Percentiles rank a stretch among this genome's conserved stretches.
Conservation (phyloP, 2,888 invertebrate genomes). For the Lithophane ornitopus region DNA sequence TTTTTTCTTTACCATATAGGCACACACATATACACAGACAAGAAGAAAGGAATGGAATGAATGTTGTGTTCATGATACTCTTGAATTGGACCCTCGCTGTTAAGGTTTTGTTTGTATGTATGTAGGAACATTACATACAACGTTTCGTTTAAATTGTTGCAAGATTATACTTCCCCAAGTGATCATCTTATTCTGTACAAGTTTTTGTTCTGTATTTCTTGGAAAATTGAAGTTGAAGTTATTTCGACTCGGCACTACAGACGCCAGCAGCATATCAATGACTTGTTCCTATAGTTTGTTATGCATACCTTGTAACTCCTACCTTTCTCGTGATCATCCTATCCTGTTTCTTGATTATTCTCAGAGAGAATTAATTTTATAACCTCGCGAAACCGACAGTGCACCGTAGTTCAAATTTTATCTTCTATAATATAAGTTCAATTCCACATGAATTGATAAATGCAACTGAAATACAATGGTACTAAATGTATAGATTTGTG, state of each 20-base stretch:
- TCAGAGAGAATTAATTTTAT: constrained; percentile 49
- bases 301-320: constrained; percentile 74
- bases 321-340: constrained; percentile 74
- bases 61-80: constrained; percentile 4
- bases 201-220: constrained; percentile 68
- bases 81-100: constrained; percentile 2
- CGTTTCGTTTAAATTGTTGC: constrained; percentile 42
- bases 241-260: constrained; percentile 69
- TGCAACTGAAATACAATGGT: constrained; percentile 56
- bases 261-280: constrained; percentile 78
- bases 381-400: constrained; percentile 14
- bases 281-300: constrained; percentile 72
- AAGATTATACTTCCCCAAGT: constrained; percentile 52
- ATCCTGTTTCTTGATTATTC: constrained; percentile 66
- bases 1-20: too few relatives aligned
- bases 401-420: not conserved
- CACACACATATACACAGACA: too few relatives aligned
- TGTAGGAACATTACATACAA: constrained; percentile 15
- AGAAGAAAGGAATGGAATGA: too few relatives aligned
- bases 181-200: constrained; percentile 65
- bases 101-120: not conserved
- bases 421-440: constrained; percentile 21
- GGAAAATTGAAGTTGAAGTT: constrained; percentile 70
- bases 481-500: constrained; percentile 58
- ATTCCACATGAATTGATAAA: constrained; percentile 26